A percentile compares a stretch with the other conserved stretches of the same genome.
Conservation (phyloP, 2,888 invertebrate species). For the Zygaena filipendulae region DNA sequence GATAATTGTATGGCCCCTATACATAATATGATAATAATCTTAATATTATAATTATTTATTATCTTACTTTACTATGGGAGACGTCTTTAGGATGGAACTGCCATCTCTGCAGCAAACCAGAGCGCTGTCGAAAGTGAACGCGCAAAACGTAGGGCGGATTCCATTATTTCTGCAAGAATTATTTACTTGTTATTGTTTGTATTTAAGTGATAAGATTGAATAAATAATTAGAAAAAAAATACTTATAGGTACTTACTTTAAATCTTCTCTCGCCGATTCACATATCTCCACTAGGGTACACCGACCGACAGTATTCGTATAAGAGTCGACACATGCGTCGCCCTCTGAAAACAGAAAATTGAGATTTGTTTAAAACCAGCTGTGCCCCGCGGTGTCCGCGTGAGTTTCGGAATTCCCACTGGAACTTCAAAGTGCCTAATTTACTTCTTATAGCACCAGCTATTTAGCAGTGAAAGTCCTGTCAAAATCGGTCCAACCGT, state of each 20-base stretch:
- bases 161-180: constrained; percentile 29
- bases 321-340: constrained; percentile 29
- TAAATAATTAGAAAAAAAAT: no score
- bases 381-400: no score
- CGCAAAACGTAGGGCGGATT: constrained; percentile 40
- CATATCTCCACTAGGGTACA: constrained; percentile 26
- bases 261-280: constrained; percentile 27
- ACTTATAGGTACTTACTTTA: constrained; percentile 36
- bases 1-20: no score
- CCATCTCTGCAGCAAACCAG: constrained; percentile 42
- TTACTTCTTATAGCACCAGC: no score
- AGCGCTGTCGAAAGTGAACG: constrained; percentile 24
- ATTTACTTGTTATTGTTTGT: background rate
- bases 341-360: constrained; percentile 24
- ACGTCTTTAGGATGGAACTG: constrained; percentile 27
- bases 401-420: no score
- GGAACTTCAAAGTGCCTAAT: no score
- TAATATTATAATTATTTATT: background rate
- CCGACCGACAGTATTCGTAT: constrained; percentile 27
- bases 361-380: no score
- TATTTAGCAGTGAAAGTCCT: no score
- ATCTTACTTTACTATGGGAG: background rate
- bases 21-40: no score
- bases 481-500: no score
- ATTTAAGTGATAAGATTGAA: background rate